These are phyloP conservation scores for Orycteropus afer DNA, from an alignment of 2,113 vertebrate species.

Conservation along the genomic window DNA sequence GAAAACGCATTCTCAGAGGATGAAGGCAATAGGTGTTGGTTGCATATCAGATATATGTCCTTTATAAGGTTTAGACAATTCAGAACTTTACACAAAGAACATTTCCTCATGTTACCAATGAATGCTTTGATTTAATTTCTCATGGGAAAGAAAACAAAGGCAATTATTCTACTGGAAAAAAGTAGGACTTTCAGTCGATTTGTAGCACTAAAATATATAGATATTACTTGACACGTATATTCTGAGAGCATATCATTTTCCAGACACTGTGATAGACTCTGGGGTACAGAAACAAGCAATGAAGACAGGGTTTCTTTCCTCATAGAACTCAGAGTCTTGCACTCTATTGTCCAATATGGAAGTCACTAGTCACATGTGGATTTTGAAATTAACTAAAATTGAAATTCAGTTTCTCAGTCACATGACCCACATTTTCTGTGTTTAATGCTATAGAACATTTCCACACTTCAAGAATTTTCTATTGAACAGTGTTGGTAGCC, in stretches of 20 bases:
- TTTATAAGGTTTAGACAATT: background rate
- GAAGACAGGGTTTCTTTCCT: background rate
- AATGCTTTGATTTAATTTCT: background rate
- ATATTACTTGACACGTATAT: background rate
- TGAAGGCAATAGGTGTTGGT: background rate
- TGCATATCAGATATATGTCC: background rate
- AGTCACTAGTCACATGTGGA: background rate
- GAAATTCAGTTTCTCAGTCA: background rate
- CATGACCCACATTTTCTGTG: background rate
- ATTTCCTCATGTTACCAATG: constrained; percentile 7
- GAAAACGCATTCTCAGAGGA: background rate
- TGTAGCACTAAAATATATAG: background rate
- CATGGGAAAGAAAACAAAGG: background rate
- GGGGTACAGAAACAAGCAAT: background rate
- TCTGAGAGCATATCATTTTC: background rate
- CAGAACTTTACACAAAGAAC: background rate
- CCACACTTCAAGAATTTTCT: background rate
- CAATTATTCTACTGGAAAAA: background rate
- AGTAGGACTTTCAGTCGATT: background rate
- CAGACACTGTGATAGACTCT: background rate
- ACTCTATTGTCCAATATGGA: background rate
- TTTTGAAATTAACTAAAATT: background rate
- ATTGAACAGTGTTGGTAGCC: background rate
- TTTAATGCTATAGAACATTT: background rate
- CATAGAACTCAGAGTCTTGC: background rate